Evolutionary conservation across 2,888 invertebrate genomes (phyloP), one percentile per base, ranked within the genome.

Genomic region (Drosophila rellima): DNA sequence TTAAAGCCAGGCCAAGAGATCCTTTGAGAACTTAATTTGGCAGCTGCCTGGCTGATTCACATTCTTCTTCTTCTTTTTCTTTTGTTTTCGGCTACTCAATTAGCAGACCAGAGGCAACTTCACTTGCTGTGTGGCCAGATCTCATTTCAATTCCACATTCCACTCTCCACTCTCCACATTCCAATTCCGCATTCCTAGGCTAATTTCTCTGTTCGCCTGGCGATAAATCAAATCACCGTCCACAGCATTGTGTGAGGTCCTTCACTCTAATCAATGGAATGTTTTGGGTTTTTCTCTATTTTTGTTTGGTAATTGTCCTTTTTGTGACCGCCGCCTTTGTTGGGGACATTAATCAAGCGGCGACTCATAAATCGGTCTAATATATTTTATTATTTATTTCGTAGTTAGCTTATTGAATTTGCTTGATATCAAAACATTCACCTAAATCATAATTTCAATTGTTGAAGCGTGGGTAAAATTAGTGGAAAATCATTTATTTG

Each of bases 11-110:
- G 44, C 33, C 35, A 35, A 26, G 7, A 45, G 57, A 65, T 74
- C 78, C 79, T 79, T 76, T 79, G 82, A 85, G 87, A 75, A 82
- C 84, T 85, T 87, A 74, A 85, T 85, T 84, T 86, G 80, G 71
- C 84, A 79, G 81, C 63, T 71, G 70, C 42, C 33, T 63, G 48
- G 44, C 52, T 62, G 35, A 3, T 31, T n/a, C 5, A 6, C 11
- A 1, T 13, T 55, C 31, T 31, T 23, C 20, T 44, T 42, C 6
- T 26, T 39, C 20, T 48, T 50, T 18, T 39, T 15, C 20, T 1
- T 29, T 64, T 33, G 2, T n/a, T 45, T 45, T 57, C 48, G 63
- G 47, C 23, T 31, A 67, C 61, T 78, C 80, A 80, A 80, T 85
- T 82, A 83, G 79, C 60, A 29, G 70, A 35, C 40, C 11, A 2